These are phyloP conservation scores for Muscicapa adusta DNA, from an alignment of 2,113 vertebrate species.

Conservation along the genomic window DNA sequence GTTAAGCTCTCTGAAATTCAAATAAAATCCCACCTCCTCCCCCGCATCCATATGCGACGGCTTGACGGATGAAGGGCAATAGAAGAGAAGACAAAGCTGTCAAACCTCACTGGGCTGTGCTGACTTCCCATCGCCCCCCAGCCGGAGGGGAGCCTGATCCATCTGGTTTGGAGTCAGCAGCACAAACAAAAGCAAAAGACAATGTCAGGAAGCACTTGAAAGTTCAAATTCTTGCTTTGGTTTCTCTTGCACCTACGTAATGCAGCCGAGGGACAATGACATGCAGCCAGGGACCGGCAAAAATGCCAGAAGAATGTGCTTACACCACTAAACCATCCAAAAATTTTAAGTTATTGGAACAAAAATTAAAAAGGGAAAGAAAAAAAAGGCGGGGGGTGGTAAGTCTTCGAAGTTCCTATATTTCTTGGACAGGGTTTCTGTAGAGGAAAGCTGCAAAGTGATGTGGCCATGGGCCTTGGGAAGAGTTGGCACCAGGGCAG, in stretches of 20 bases:
- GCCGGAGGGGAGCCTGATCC: slow-evolving; percentile 34
- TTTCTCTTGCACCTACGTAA: slow-evolving; percentile 45
- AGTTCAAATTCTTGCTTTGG: slow-evolving; percentile 65
- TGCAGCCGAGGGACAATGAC: background rate
- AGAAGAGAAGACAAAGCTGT: slow-evolving; percentile 57
- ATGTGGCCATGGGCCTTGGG: rapidly evolving
- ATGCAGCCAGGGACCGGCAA: background rate
- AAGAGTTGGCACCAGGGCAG: background rate
- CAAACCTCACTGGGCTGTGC: background rate
- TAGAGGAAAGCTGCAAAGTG: background rate
- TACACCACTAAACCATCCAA: background rate
- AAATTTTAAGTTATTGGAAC: slow-evolving; percentile 3
- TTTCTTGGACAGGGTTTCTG: background rate
- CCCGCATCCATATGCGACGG: background rate
- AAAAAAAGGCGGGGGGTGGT: background rate
- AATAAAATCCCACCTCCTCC: slow-evolving; percentile 47
- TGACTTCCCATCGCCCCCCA: slow-evolving; percentile 25
- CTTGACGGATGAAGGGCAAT: slow-evolving; percentile 48
- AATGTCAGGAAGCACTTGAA: slow-evolving; percentile 72
- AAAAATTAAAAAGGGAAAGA: slow-evolving; percentile 7
- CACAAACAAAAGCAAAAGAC: slow-evolving; percentile 65
- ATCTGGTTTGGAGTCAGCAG: slow-evolving; percentile 66
- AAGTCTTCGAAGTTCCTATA: slow-evolving; percentile 2
- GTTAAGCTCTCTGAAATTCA: slow-evolving; percentile 64
- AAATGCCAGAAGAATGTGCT: slow-evolving; percentile 41